Evolutionary conservation across 1,140 invertebrate species (phyloP).

Genomic region (Drepana arcuata): DNA sequence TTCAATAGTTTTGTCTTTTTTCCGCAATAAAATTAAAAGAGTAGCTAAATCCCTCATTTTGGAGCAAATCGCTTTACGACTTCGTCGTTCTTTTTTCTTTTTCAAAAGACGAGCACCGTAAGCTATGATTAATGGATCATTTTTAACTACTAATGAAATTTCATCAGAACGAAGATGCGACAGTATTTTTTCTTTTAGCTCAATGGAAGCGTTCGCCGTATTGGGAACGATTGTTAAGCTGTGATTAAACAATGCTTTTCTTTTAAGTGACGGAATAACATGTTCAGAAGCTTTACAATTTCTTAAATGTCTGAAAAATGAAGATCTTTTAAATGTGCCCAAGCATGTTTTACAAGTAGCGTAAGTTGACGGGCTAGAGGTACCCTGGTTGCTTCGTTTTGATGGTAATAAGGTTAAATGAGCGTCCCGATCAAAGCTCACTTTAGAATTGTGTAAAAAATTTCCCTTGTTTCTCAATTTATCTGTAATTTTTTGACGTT

Average conservation of each 20-base stretch:
- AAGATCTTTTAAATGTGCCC: conserved; percentile 2
- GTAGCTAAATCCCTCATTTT: conserved; percentile 4
- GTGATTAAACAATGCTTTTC: neutral
- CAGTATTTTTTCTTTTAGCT: conserved; percentile 2
- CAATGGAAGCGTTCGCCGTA: neutral
- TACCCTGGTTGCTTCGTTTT: neutral
- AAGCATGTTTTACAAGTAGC: conserved; percentile 6
- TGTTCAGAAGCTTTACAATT: conserved; percentile 1
- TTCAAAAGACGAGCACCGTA: conserved; percentile 5
- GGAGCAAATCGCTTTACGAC: conserved; percentile 5
- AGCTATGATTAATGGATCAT: conserved; percentile 4
- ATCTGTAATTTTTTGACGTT: conserved; percentile 4
- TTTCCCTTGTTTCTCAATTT: conserved; percentile 4
- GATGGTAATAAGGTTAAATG: neutral
- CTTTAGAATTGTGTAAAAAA: conserved; percentile 6
- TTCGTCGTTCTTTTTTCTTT: conserved; percentile 4
- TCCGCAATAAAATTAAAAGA: conserved; percentile 3
- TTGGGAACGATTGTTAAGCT: conserved; percentile 1
- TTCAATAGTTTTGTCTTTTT: neutral
- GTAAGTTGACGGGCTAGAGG: conserved; percentile 4
- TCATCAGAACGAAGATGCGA: conserved; percentile 1
- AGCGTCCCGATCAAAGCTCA: conserved; percentile 1
- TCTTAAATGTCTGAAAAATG: conserved; percentile 4
- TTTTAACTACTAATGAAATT: conserved; percentile 4
- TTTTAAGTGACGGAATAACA: conserved; percentile 1